phyloP scores from a whole-genome alignment of 2,797 vertebrate species.

The Centropyge bicolor region DNA sequence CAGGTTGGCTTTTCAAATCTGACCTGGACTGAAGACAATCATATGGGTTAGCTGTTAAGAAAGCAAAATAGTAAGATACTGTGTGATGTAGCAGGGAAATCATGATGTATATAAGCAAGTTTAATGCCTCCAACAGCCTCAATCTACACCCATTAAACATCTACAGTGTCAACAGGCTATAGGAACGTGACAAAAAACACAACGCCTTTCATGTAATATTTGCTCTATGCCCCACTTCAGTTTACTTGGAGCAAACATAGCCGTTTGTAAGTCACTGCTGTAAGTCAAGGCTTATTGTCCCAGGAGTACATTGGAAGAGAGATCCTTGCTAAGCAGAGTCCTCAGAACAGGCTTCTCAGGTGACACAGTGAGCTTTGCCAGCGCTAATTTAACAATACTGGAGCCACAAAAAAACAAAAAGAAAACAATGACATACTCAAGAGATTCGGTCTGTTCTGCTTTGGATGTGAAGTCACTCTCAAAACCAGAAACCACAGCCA shows the following conservation, averaged over 20 bases:
- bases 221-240: conserved; percentile 13
- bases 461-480: conserved; percentile 62
- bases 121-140: neutral
- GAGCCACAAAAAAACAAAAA: conserved; percentile 43
- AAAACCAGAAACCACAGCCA: conserved; percentile 58
- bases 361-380: conserved; percentile 43
- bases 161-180: conserved; percentile 11
- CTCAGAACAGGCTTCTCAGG: conserved; percentile 48
- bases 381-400: conserved; percentile 35
- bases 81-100: neutral
- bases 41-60: neutral
- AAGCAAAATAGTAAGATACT: neutral
- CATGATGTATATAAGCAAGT: neutral
- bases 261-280: conserved; percentile 3
- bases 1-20: neutral
- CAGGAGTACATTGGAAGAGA: neutral
- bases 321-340: conserved; percentile 17
- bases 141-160: neutral
- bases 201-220: conserved; percentile 29
- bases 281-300: conserved; percentile 18
- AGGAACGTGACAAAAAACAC: conserved; percentile 21
- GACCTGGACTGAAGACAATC: neutral
- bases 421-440: conserved; percentile 43
- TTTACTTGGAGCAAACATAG: conserved; percentile 60
- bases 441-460: conserved; percentile 43